Evolutionary conservation across 2,888 invertebrate genomes (phyloP), one percentile per base, ranked within the genome.

Genomic region (Nymphalis urticae): DNA sequence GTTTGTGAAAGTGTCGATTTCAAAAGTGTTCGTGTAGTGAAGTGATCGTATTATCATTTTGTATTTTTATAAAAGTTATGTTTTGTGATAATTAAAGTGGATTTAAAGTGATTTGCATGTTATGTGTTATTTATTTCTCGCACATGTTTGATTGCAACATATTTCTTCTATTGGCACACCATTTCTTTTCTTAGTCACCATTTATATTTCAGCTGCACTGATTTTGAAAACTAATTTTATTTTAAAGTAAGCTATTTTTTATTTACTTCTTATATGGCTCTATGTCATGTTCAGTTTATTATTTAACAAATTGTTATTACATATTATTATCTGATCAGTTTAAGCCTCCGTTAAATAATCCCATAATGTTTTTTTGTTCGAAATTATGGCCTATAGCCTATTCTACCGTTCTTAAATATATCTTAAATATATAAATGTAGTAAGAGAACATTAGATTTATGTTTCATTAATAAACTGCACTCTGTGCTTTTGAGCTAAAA

Each of bases 41-140:
- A 56, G 53, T 42, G 48, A 19, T 50, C 6, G 48, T 74, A 77
- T 75, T 76, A 69, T 76, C 75, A 54, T 75, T 78, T 77, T 79
- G 65, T 77, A 69, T 66, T 71, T 66, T 71, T 72, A 68, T 72
- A 69, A 71, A 71, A 67, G 16, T 24, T 54, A 4, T 58, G 27
- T 58, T 17, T 32, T 58, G 58, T 58, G 58, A 9, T 42, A 4
- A 58, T 58, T 58, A 58, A 58, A 58, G 8, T 64, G 62, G 2
- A 19, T 59, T 60, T 5, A 48, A 64, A 59, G 50, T 24, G 8
- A n/a, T 42, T 42, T 58, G 1, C 10, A 17, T 19, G 19, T 19
- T 42, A 42, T 56, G 27, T 56, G n/a, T 56, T n/a, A 32, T 56
- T 56, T n/a, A 50, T 50, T 50, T 53, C 53, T 2, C 36, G 48